These are phyloP conservation scores for Tinea semifulvella DNA, from an alignment of 2,888 invertebrate genomes.

Conservation along the genomic window DNA sequence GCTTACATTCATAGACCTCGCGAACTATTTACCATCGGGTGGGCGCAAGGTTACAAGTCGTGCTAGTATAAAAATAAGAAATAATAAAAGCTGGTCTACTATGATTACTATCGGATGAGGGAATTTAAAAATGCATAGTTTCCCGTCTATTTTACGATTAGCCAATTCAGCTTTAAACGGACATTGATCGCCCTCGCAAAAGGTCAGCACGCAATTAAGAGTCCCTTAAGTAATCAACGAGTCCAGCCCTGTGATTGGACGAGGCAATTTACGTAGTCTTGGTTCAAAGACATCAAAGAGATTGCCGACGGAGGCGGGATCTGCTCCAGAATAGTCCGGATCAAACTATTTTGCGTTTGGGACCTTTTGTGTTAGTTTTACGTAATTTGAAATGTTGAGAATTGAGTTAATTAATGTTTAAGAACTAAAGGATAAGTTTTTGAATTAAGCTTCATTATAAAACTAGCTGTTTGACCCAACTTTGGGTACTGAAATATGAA, in stretches of 20 bases:
- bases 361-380: constrained; percentile 11
- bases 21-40: too few relatives aligned
- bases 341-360: constrained; percentile 5
- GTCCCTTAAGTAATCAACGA: constrained; percentile 59
- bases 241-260: constrained; percentile 46
- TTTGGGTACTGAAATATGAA: too few relatives aligned
- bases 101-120: too few relatives aligned
- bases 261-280: constrained; percentile 9
- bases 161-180: constrained; percentile 7
- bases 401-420: not conserved
- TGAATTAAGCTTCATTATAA: too few relatives aligned
- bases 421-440: not conserved
- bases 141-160: too few relatives aligned
- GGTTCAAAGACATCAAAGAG: constrained; percentile 7
- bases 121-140: too few relatives aligned
- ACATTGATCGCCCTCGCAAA: constrained; percentile 26
- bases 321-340: not conserved
- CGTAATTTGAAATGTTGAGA: not conserved
- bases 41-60: too few relatives aligned
- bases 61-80: too few relatives aligned
- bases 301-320: constrained; percentile 8
- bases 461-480: too few relatives aligned
- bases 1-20: too few relatives aligned
- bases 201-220: constrained; percentile 61
- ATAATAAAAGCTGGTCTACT: too few relatives aligned